Evolutionary conservation across 2,888 invertebrate genomes (phyloP).

Genomic region (Oxystoma pomonae): DNA sequence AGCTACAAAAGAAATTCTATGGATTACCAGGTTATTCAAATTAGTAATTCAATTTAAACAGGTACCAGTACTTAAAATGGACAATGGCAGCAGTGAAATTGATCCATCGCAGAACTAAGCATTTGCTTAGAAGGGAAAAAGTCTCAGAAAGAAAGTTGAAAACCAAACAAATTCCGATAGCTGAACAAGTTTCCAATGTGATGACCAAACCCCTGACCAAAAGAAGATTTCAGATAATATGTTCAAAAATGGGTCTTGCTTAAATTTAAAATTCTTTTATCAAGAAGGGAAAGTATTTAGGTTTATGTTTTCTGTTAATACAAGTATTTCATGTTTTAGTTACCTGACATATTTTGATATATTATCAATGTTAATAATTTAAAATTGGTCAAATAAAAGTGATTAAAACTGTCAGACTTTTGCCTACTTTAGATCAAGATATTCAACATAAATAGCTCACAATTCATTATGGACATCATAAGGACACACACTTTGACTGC

Average conservation of each 20-base stretch:
- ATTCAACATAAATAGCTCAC: too few species aligned
- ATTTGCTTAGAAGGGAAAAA: conserved; percentile 34
- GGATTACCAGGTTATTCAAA: conserved; percentile 33
- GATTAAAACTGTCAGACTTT: background rate
- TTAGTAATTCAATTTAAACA: conserved; percentile 26
- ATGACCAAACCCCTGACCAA: conserved; percentile 30
- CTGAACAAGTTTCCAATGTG: conserved; percentile 31
- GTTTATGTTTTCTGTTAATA: background rate
- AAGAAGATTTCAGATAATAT: conserved; percentile 20
- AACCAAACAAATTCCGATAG: conserved; percentile 28
- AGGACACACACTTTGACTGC: too few species aligned
- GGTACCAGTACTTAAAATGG: conserved; percentile 30
- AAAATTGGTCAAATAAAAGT: conserved; percentile 1
- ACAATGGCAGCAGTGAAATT: conserved; percentile 35
- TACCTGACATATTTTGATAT: background rate
- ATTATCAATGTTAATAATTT: background rate
- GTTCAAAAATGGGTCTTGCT: conserved; percentile 21
- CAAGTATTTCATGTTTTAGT: background rate
- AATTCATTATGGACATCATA: too few species aligned
- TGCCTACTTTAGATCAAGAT: background rate
- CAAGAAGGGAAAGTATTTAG: background rate
- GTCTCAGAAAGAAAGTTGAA: conserved; percentile 24
- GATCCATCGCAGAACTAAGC: conserved; percentile 33
- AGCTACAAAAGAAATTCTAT: conserved; percentile 34
- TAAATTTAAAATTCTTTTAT: background rate